Percentiles rank a stretch among this genome's conserved stretches.
These are phyloP conservation scores for Gymnodraco acuticeps DNA, from an alignment of 2,797 vertebrate species.

Conservation along the genomic window DNA sequence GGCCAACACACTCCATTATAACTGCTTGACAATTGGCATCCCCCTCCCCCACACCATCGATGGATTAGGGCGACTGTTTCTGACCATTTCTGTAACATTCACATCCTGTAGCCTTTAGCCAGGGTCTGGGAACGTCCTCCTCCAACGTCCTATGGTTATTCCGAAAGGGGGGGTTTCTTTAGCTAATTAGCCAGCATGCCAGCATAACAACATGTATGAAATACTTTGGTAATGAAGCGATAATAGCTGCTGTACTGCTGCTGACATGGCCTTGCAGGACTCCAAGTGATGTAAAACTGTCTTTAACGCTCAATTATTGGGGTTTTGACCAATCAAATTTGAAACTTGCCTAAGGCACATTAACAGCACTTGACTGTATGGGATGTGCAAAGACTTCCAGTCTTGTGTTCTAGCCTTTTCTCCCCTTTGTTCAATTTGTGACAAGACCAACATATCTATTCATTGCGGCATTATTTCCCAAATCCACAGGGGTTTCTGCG, in stretches of 20 bases:
- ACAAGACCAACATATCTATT: slow-evolving; percentile 16
- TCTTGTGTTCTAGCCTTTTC: background rate
- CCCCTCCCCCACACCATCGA: no score
- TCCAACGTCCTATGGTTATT: background rate
- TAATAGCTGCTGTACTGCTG: no score
- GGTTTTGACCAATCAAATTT: background rate
- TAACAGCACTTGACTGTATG: background rate
- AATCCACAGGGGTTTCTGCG: slow-evolving; percentile 32
- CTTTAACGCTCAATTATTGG: background rate
- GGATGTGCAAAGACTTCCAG: background rate
- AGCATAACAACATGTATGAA: background rate
- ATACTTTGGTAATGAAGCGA: background rate
- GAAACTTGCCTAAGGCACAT: background rate
- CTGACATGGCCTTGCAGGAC: no score
- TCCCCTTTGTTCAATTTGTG: slow-evolving; percentile 14
- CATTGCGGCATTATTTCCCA: slow-evolving; percentile 27
- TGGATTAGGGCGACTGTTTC: no score
- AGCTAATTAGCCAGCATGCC: background rate
- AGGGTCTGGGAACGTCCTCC: background rate
- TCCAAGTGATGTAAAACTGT: background rate
- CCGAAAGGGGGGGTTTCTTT: background rate
- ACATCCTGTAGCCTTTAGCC: background rate
- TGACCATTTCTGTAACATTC: no score
- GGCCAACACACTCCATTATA: no score
- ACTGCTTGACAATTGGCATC: no score